phyloP scores from a whole-genome alignment of 2,888 invertebrate genomes.

The Gisinianus flammeolus region DNA sequence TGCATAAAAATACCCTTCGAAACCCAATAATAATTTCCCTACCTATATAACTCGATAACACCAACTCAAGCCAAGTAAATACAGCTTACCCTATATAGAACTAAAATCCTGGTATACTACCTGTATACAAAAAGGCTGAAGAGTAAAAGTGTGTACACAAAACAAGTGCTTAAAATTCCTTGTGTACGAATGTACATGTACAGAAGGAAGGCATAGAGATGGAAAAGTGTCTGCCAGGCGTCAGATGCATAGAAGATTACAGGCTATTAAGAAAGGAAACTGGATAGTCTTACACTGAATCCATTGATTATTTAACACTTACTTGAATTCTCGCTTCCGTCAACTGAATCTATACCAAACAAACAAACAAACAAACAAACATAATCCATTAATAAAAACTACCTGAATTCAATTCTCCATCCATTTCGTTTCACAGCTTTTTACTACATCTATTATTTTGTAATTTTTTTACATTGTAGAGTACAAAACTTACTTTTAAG shows the following conservation, averaged over 20 bases:
- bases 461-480: no score
- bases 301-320: conserved; percentile 37
- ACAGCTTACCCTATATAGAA: neutral
- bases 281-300: conserved; percentile 42
- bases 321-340: conserved; percentile 94
- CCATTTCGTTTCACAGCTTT: no score
- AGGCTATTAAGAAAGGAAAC: conserved; percentile 45
- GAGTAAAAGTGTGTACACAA: no score
- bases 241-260: conserved; percentile 48
- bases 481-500: no score
- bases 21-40: conserved; percentile 32
- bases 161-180: no score
- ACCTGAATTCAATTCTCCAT: no score
- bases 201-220: conserved; percentile 23
- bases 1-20: conserved; percentile 37
- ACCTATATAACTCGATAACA: conserved; percentile 14
- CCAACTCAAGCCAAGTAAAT: no score
- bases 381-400: no score
- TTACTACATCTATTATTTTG: no score
- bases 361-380: conserved; percentile 1
- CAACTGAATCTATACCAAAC: conserved; percentile 73
- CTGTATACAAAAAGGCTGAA: no score
- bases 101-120: no score
- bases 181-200: neutral
- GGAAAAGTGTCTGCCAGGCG: conserved; percentile 46